These are phyloP conservation scores for Scartelaos histophorus DNA, from an alignment of 2,113 vertebrate species.

Conservation along the genomic window DNA sequence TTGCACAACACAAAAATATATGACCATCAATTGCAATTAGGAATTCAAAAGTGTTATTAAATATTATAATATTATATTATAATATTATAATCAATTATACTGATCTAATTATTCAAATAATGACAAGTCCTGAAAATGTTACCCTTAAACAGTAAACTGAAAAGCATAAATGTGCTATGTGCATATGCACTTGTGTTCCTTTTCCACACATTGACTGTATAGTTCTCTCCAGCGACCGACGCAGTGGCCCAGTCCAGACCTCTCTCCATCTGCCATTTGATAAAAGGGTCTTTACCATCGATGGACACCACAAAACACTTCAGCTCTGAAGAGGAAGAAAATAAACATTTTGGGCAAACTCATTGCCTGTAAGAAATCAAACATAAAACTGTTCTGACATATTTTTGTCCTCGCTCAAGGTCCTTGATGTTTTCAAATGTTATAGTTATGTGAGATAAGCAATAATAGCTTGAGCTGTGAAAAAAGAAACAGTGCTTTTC, in stretches of 20 bases:
- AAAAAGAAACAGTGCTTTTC: neutral
- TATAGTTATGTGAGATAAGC: neutral
- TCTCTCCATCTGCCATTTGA: constrained; percentile 67
- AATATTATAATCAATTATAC: no score
- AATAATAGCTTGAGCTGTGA: neutral
- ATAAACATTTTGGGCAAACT: no score
- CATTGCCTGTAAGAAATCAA: neutral
- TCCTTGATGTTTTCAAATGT: neutral
- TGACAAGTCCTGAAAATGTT: no score
- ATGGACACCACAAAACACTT: constrained; percentile 59
- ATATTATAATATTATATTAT: no score
- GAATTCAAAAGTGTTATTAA: no score
- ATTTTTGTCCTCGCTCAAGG: neutral
- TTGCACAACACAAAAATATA: no score
- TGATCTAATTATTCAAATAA: no score
- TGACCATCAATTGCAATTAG: no score
- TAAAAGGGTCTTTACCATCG: constrained; percentile 52
- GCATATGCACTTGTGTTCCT: no score
- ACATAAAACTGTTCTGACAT: neutral
- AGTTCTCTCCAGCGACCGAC: constrained; percentile 73
- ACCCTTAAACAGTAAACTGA: no score
- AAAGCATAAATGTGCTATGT: no score
- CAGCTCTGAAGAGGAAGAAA: constrained; percentile 25
- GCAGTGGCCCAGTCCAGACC: constrained; percentile 70
- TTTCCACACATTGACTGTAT: constrained; percentile 64